Percentiles rank a stretch among this genome's conserved stretches.
These are phyloP conservation scores for Choreutis nemorana DNA, from an alignment of 2,888 invertebrate species.

Conservation along the genomic window DNA sequence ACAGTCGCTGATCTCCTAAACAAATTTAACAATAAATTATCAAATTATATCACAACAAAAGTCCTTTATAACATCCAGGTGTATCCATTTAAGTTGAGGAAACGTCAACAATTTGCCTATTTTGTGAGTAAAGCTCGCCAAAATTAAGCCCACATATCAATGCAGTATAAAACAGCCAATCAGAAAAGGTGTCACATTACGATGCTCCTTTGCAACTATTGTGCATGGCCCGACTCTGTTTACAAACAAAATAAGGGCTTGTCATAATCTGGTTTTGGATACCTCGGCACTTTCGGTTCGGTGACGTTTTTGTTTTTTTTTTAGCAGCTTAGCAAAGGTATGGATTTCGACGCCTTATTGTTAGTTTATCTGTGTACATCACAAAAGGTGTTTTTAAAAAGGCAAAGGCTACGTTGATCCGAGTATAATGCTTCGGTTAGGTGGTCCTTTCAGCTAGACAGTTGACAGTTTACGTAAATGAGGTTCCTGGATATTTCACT, in stretches of 20 bases:
- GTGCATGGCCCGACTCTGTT: conserved; percentile 40
- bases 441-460: conserved; percentile 45
- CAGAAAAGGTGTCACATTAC: conserved; percentile 61
- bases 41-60: conserved; percentile 28
- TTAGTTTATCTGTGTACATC: conserved; percentile 43
- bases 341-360: conserved; percentile 62
- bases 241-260: conserved; percentile 65
- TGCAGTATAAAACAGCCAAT: conserved; percentile 48
- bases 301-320: conserved; percentile 49
- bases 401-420: conserved; percentile 43
- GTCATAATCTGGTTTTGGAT: conserved; percentile 63
- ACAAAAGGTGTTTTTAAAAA: conserved; percentile 48
- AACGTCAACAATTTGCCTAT: conserved; percentile 59
- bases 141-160: conserved; percentile 45
- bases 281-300: conserved; percentile 50
- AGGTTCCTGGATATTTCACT: conserved; percentile 34
- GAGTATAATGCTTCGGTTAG: conserved; percentile 36
- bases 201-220: conserved; percentile 35
- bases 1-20: no score
- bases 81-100: conserved; percentile 27
- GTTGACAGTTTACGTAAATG: conserved; percentile 33
- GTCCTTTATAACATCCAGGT: conserved; percentile 34
- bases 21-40: conserved; percentile 15
- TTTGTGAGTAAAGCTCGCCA: conserved; percentile 33
- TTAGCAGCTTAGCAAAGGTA: conserved; percentile 38